Evolutionary conservation across 2,888 invertebrate species (phyloP).

Genomic region (Ormyrus nitidulus): DNA sequence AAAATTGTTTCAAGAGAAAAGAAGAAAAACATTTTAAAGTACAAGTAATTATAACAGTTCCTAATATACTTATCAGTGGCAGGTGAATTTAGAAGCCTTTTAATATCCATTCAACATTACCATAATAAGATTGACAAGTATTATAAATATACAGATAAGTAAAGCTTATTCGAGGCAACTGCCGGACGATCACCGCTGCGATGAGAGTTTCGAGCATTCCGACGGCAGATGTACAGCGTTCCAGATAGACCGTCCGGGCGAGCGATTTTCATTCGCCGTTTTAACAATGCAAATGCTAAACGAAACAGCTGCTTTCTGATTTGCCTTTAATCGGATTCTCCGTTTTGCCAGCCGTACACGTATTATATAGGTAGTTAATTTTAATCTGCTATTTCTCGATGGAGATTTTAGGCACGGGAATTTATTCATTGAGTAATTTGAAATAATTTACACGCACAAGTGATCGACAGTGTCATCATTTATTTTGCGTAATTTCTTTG

Average conservation of each 20-base stretch:
- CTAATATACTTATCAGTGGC: not conserved
- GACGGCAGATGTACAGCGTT: constrained; percentile 39
- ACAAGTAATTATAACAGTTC: too few relatives aligned
- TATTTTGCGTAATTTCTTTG: constrained; percentile 6
- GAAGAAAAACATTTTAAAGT: too few relatives aligned
- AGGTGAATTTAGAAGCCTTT: not conserved
- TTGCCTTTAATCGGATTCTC: not conserved
- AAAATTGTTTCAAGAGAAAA: too few relatives aligned
- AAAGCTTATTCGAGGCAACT: constrained; percentile 7
- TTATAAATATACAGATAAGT: constrained; percentile 15
- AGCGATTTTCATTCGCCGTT: not conserved
- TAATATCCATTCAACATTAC: not conserved
- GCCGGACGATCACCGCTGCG: not conserved
- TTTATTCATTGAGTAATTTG: constrained; percentile 26
- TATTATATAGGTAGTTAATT: constrained; percentile 1
- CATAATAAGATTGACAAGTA: not conserved
- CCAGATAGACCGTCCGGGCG: not conserved
- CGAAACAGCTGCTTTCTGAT: not conserved
- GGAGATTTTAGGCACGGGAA: not conserved
- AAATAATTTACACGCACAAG: not conserved
- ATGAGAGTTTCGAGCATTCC: constrained; percentile 9
- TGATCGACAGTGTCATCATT: not conserved
- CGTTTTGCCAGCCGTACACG: constrained; percentile 3
- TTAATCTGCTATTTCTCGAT: constrained; percentile 31
- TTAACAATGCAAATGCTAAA: constrained; percentile 40